Percentiles rank a stretch among this genome's conserved stretches.
These are phyloP conservation scores for Yponomeuta malinellus DNA, from an alignment of 2,888 invertebrate species.

Conservation along the genomic window DNA sequence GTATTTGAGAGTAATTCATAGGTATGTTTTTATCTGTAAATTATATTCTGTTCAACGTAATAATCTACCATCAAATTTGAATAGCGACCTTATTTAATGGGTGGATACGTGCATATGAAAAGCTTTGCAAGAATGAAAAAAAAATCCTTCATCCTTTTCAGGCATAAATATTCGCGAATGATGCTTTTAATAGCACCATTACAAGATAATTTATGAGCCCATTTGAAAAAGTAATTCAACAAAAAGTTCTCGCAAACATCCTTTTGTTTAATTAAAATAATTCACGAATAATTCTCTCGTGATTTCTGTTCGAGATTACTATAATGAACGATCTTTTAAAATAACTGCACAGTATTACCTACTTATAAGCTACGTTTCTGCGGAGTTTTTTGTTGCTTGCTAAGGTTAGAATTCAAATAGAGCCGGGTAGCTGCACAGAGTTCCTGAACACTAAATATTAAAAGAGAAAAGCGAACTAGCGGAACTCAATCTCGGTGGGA, in stretches of 20 bases:
- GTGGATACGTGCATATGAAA: slow-evolving; percentile 21
- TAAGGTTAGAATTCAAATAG: slow-evolving; percentile 55
- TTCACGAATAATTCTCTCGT: slow-evolving; percentile 13
- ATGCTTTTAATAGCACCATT: slow-evolving; percentile 74
- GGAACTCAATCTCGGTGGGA: slow-evolving; percentile 59
- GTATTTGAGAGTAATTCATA: not conserved
- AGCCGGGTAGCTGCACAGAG: slow-evolving; percentile 51
- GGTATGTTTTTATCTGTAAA: not conserved
- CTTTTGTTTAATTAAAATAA: slow-evolving; percentile 16
- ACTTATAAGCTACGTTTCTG: not conserved
- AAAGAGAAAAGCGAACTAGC: slow-evolving; percentile 57
- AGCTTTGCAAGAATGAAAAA: slow-evolving; percentile 22
- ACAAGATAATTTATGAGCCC: slow-evolving; percentile 64
- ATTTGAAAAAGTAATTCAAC: slow-evolving; percentile 17
- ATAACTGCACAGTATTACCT: not conserved
- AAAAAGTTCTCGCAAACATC: slow-evolving; percentile 10
- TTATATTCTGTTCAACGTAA: not conserved
- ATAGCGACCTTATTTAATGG: slow-evolving; percentile 55
- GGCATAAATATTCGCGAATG: slow-evolving; percentile 73
- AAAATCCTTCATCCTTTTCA: slow-evolving; percentile 67
- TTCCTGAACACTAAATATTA: slow-evolving; percentile 72
- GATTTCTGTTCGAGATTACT: slow-evolving; percentile 9
- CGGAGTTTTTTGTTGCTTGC: not conserved
- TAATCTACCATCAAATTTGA: slow-evolving; percentile 46
- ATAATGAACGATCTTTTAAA: not conserved